A percentile compares a stretch with the other conserved stretches of the same genome.
These are phyloP conservation scores for Perccottus glenii DNA, from an alignment of 2,113 vertebrate genomes.

Conservation along the genomic window DNA sequence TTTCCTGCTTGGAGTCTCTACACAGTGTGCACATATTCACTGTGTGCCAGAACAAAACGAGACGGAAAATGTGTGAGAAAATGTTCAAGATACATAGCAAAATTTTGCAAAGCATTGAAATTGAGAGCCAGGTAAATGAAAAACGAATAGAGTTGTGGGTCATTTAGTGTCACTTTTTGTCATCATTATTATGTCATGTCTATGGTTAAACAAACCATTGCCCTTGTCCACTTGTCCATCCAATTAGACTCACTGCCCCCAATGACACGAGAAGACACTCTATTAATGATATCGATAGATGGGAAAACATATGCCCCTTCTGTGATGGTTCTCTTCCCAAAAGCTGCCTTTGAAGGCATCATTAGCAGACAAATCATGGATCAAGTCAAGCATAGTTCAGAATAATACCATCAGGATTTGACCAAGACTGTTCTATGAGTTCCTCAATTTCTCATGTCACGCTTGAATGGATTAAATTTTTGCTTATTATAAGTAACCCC, in stretches of 20 bases:
- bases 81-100: no score
- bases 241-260: conserved; percentile 51
- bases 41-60: neutral
- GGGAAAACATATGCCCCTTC: conserved; percentile 19
- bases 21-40: neutral
- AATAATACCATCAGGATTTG: conserved; percentile 29
- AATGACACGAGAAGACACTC: conserved; percentile 46
- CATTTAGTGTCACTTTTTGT: conserved; percentile 31
- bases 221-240: conserved; percentile 39
- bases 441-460: conserved; percentile 41
- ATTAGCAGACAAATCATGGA: conserved; percentile 43
- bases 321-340: conserved; percentile 9
- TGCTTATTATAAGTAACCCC: conserved; percentile 48
- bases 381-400: conserved; percentile 26
- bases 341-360: conserved; percentile 43
- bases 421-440: conserved; percentile 5
- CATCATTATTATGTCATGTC: conserved; percentile 47
- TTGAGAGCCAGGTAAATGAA: neutral
- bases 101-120: neutral
- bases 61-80: no score
- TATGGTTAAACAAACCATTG: conserved; percentile 51
- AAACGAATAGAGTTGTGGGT: conserved; percentile 1
- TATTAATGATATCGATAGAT: conserved; percentile 38
- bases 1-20: neutral
- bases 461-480: conserved; percentile 54